phyloP scores from a whole-genome alignment of 2,888 invertebrate genomes.

The Tiliacea aurago region DNA sequence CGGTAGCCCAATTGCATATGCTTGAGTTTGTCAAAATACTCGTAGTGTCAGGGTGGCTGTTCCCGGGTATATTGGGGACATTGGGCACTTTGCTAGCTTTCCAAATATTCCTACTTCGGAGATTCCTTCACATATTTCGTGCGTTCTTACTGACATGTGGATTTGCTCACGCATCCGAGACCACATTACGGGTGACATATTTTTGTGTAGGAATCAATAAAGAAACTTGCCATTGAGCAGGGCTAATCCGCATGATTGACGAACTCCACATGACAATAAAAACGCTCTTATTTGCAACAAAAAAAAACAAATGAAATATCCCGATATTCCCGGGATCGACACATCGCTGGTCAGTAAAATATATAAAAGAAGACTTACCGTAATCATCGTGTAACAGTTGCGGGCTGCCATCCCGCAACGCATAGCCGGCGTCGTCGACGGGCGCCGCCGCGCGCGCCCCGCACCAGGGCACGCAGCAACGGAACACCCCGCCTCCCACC shows the following conservation, averaged over 20 bases:
- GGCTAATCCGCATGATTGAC: background rate
- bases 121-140: background rate
- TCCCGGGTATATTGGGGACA: constrained; percentile 12
- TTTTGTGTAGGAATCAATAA: background rate
- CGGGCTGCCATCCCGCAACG: constrained; percentile 86
- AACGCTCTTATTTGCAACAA: background rate
- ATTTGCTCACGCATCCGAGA: background rate
- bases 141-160: background rate
- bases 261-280: background rate
- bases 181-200: background rate
- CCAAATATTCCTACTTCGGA: background rate
- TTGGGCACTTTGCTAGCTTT: constrained; percentile 29
- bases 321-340: background rate
- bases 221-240: too few relatives aligned
- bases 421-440: constrained; percentile 90
- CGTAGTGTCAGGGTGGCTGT: constrained; percentile 3
- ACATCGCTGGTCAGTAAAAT: background rate
- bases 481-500: constrained; percentile 94
- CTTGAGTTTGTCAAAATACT: constrained; percentile 47
- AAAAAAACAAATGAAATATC: background rate
- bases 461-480: constrained; percentile 96
- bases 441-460: constrained; percentile 93
- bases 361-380: constrained; percentile 74
- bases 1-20: constrained; percentile 46
- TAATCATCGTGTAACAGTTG: constrained; percentile 81